These are phyloP conservation scores for Sebastes trivittatus DNA, from an alignment of 2,797 vertebrate genomes.

Conservation along the genomic window DNA sequence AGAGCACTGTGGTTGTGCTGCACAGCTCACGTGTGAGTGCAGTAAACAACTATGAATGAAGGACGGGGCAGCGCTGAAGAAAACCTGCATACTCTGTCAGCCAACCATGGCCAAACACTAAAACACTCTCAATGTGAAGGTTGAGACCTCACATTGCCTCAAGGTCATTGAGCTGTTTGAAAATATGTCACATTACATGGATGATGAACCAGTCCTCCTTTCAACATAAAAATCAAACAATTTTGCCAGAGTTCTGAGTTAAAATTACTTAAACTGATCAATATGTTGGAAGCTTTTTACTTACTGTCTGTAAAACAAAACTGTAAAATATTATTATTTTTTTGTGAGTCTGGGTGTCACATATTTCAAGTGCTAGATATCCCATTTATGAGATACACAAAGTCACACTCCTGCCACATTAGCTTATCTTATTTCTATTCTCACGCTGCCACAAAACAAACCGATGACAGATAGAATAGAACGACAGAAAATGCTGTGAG, in stretches of 20 bases:
- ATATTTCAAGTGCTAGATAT: background rate
- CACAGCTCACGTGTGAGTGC: background rate
- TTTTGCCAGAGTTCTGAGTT: background rate
- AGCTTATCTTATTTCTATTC: background rate
- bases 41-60: constrained; percentile 1
- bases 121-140: background rate
- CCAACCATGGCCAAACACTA: background rate
- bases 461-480: background rate
- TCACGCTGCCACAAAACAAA: constrained; percentile 11
- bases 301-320: background rate
- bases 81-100: constrained; percentile 1
- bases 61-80: background rate
- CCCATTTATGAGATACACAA: constrained; percentile 7
- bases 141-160: background rate
- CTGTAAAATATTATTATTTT: background rate
- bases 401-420: constrained; percentile 8
- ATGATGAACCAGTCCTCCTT: background rate
- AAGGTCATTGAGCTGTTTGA: constrained; percentile 2
- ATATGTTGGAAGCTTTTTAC: background rate
- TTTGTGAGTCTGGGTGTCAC: background rate
- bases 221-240: background rate
- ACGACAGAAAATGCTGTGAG: background rate
- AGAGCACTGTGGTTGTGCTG: background rate
- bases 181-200: background rate
- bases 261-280: background rate